Conservation (phyloP, 2,797 vertebrate genomes). For the Thaleichthys pacificus region DNA sequence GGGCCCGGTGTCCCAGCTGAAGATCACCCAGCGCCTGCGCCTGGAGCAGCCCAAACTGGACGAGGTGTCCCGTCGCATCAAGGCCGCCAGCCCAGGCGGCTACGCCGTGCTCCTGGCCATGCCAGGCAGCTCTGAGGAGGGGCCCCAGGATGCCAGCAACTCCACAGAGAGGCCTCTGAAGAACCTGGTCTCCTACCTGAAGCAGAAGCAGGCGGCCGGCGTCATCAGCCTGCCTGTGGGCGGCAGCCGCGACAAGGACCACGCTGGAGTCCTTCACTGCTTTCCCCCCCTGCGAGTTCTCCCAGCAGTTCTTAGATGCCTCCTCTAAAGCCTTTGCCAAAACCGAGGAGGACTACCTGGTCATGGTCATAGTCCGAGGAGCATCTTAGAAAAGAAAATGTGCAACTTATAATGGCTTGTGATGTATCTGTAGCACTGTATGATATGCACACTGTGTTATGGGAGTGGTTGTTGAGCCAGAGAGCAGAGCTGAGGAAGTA, state of each 20-base stretch:
- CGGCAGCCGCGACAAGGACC: conserved; percentile 92
- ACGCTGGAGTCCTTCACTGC: conserved; percentile 95
- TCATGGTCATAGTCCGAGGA: conserved; percentile 98
- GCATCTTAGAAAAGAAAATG: conserved; percentile 79
- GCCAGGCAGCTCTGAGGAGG: conserved; percentile 80
- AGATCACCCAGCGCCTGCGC: conserved; percentile 96
- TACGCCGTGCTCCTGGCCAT: conserved; percentile 90
- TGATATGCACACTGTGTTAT: conserved; percentile 26
- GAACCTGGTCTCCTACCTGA: conserved; percentile 98
- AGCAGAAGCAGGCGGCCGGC: conserved; percentile 98
- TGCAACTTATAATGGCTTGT: conserved; percentile 29
- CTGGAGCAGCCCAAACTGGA: conserved; percentile 97
- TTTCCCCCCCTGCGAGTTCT: conserved; percentile 98
- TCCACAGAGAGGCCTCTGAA: conserved; percentile 93
- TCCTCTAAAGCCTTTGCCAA: conserved; percentile 95
- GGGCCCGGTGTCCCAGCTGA: conserved; percentile 88
- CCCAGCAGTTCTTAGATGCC: conserved; percentile 97
- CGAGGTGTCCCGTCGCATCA: conserved; percentile 95
- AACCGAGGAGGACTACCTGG: conserved; percentile 98
- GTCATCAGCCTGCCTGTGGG: conserved; percentile 98
- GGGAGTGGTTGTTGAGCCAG: conserved; percentile 40
- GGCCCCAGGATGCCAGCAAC: conserved; percentile 71
- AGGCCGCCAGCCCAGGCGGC: conserved; percentile 87
- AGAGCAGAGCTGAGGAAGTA: conserved; percentile 6
- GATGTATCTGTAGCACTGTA: conserved; percentile 36